A percentile compares a stretch with the other conserved stretches of the same genome.
Conservation (phyloP, 2,888 invertebrate species). For the Eupsilia transversa region DNA sequence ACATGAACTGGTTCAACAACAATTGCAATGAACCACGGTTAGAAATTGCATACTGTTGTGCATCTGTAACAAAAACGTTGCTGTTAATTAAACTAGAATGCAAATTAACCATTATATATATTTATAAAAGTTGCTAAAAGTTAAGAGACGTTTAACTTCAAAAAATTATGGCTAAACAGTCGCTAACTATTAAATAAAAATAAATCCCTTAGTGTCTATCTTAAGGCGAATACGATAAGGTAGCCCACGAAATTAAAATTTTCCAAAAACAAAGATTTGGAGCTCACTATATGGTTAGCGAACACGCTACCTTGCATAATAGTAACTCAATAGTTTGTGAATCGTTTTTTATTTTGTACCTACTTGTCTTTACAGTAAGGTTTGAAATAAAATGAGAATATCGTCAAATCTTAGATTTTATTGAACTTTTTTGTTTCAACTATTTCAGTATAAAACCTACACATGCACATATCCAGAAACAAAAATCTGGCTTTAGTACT, state of each 20-base stretch:
- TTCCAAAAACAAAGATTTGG: neutral
- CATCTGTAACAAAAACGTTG: constrained; percentile 59
- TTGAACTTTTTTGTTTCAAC: neutral
- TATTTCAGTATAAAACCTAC: neutral
- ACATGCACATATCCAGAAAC: neutral
- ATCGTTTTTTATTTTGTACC: neutral
- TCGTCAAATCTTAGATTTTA: neutral
- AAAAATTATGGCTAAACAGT: too few species aligned
- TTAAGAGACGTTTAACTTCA: too few species aligned
- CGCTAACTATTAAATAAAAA: too few species aligned
- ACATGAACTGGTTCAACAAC: constrained; percentile 80
- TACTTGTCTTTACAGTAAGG: neutral
- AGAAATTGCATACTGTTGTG: constrained; percentile 76
- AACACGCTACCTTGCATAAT: neutral
- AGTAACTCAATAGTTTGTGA: neutral
- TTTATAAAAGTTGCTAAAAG: too few species aligned
- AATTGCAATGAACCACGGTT: constrained; percentile 78
- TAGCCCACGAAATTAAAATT: neutral
- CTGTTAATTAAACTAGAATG: neutral
- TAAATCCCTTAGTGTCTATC: neutral
- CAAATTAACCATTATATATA: too few species aligned
- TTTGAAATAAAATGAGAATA: neutral
- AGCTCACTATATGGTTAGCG: neutral
- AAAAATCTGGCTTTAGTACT: neutral
- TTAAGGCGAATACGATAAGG: neutral